Base-by-base conservation (phyloP, 2,888 invertebrate species). In the Sisyra nigra region DNA sequence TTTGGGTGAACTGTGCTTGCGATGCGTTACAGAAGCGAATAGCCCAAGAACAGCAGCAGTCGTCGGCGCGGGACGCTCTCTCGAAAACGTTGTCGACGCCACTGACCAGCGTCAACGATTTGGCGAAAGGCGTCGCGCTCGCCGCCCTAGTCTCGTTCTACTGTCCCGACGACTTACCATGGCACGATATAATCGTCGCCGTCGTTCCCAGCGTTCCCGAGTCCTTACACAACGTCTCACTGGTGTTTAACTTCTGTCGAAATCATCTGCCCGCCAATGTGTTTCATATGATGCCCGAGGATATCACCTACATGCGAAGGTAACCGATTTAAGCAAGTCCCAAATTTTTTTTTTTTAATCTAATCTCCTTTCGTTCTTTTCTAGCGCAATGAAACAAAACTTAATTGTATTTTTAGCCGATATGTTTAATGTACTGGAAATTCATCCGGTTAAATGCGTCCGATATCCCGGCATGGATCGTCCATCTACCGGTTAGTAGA, bases 251-350 rank as follows among this genome's bases (percentile, higher is more conserved):
- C 58, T 93, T 94, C 69, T 92, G 91, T 60, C 71, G 74, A 55
- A 74, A 76, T 56, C 76, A 82, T 61, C 72, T 93, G 61, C 89
- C 92, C 54, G 80, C 82, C 59, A 78, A 84, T 56, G 82, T 88
- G 60, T 92, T 91, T 70, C 91, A 92, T 63, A 82, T 94, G 75
- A 76, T 82, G 65, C 86, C 89, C n/a, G 93, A 94, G 63, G 94
- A 96, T 63, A 80, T 94, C 51, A 84, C 92, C 32, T 93, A 91
- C 33, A 13, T 33, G 33, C 33, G 33, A 33, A 33, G 33, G 33
- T 13, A 11, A 4, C 10, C 13, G 10, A 5, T 5, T 33, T 33
- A 33, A 5, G 4, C 13, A 33, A 33, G 9, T 33, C 13, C n/a
- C n/a, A n/a, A 33, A 13, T 6, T 9, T 14, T 13, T 35, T 15